Base-by-base conservation (phyloP, 2,113 vertebrate genomes). In the Struthidea cinerea region DNA sequence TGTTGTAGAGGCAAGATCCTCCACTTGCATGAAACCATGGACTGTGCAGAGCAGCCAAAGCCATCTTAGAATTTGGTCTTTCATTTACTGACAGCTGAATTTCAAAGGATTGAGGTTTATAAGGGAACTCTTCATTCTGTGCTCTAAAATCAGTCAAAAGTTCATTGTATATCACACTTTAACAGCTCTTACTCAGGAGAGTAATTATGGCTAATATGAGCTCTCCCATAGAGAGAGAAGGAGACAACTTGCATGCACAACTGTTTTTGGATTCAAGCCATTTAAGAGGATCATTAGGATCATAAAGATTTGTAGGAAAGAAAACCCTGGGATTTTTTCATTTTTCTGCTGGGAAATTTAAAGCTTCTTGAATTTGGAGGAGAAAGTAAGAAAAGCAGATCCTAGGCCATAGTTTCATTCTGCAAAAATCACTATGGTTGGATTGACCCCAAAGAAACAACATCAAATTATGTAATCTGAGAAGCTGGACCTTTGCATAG, bases 41-140 rank as follows among this genome's bases (percentile, higher is more conserved):
- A 30, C 30, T 32, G 53, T 64, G 20, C 64, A 64, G 50, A 71
- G 28, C 73, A 65, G n/a, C 49, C 56, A 74, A 93, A 93, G 41
- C 44, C 41, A 64, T n/a, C 4, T 23, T 37, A 60, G 26, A 77
- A 78, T 86, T 87, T 63, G 11, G 8, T 52, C 47, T 86, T 80
- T 83, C 35, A n/a, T 50, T 84, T 86, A 89, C 61, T 91, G 89
- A 90, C 70, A 75, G 94, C 57, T 67, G 82, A 90, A 80, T 97
- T 97, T 90, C 88, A 80, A 96, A 97, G 89, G 63, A 95, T 91
- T 97, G 92, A 93, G 96, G n/a, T 97, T 97, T 96, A 39, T 92
- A 92, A 78, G 53, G 9, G 37, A 85, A 60, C 55, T 82, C 24
- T 61, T 90, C 44, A 77, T 57, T 86, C 70, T 83, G 22, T 61